phyloP scores from a whole-genome alignment of 1,140 invertebrate species.

The Lysiphlebus fabarum region DNA sequence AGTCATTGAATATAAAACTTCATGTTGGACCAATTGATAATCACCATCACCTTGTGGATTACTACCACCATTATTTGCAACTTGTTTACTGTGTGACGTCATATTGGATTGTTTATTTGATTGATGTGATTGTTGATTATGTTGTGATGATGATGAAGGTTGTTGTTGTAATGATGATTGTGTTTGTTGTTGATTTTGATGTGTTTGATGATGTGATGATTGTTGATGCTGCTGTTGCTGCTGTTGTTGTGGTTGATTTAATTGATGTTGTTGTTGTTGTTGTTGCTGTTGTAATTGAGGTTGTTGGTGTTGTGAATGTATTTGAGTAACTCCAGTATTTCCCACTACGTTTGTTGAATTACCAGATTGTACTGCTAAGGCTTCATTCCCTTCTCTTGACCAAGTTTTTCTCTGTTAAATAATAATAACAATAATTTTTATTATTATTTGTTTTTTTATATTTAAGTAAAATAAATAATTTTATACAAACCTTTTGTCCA shows the following conservation, averaged over 20 bases:
- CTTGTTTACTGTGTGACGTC: conserved; percentile 74
- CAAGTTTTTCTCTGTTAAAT: conserved; percentile 61
- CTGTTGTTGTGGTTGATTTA: conserved; percentile 25
- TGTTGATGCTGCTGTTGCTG: conserved; percentile 32
- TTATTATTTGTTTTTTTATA: neutral
- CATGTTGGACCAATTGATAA: conserved; percentile 97
- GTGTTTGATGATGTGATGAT: conserved; percentile 39
- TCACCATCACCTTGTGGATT: conserved; percentile 87
- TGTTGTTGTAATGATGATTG: conserved; percentile 34
- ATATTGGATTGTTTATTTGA: conserved; percentile 54
- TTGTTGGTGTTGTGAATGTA: conserved; percentile 40
- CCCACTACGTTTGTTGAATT: conserved; percentile 42
- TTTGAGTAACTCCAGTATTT: conserved; percentile 46
- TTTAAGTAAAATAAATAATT: neutral
- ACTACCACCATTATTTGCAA: conserved; percentile 57
- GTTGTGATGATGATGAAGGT: conserved; percentile 20
- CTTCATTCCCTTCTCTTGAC: conserved; percentile 64
- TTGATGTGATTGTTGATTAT: conserved; percentile 20
- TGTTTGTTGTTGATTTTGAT: conserved; percentile 42
- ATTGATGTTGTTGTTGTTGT: conserved; percentile 40
- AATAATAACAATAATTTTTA: conserved; percentile 19
- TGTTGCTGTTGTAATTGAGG: conserved; percentile 38
- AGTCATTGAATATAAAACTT: conserved; percentile 92
- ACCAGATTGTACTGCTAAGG: conserved; percentile 47
- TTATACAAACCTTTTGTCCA: conserved; percentile 60